A percentile compares a stretch with the other conserved stretches of the same genome.
Evolutionary conservation across 2,888 invertebrate species (phyloP).

Genomic region (Microplitis deprimator): DNA sequence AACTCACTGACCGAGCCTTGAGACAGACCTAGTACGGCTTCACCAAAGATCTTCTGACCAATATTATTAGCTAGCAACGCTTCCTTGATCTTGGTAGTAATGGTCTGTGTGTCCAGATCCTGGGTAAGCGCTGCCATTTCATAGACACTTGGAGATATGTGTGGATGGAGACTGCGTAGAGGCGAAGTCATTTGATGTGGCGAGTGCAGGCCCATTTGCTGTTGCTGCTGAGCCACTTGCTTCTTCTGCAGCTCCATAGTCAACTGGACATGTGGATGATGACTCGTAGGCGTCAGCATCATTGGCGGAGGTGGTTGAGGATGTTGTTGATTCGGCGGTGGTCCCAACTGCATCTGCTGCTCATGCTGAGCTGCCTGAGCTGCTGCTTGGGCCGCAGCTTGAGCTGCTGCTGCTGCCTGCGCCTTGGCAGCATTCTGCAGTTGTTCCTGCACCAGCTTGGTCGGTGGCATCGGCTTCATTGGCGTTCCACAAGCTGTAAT

Average conservation of each 20-base stretch:
- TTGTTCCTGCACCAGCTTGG: slow-evolving; percentile 79
- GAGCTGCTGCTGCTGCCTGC: slow-evolving; percentile 65
- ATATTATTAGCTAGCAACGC: slow-evolving; percentile 96
- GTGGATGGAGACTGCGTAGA: slow-evolving; percentile 84
- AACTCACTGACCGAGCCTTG: slow-evolving; percentile 98
- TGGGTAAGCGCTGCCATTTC: slow-evolving; percentile 98
- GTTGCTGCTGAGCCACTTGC: slow-evolving; percentile 73
- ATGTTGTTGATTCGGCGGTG: slow-evolving; percentile 65
- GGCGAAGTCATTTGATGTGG: slow-evolving; percentile 79
- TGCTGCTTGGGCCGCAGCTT: slow-evolving; percentile 64
- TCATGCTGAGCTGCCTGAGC: slow-evolving; percentile 62
- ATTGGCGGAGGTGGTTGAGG: slow-evolving; percentile 75
- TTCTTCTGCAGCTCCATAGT: slow-evolving; percentile 77
- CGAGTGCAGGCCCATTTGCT: slow-evolving; percentile 74
- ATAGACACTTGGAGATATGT: slow-evolving; percentile 95
- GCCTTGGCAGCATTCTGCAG: slow-evolving; percentile 69
- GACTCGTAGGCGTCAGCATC: slow-evolving; percentile 84
- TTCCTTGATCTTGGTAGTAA: slow-evolving; percentile 97
- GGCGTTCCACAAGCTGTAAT: slow-evolving; percentile 75
- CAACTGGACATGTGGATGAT: slow-evolving; percentile 80
- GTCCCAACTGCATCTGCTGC: slow-evolving; percentile 66
- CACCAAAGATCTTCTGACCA: slow-evolving; percentile 98
- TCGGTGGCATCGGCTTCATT: slow-evolving; percentile 84
- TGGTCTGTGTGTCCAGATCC: slow-evolving; percentile 95
- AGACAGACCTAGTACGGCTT: slow-evolving; percentile 95